Base-by-base conservation (phyloP, 1,140 invertebrate species). In the Drosophila azteca region DNA sequence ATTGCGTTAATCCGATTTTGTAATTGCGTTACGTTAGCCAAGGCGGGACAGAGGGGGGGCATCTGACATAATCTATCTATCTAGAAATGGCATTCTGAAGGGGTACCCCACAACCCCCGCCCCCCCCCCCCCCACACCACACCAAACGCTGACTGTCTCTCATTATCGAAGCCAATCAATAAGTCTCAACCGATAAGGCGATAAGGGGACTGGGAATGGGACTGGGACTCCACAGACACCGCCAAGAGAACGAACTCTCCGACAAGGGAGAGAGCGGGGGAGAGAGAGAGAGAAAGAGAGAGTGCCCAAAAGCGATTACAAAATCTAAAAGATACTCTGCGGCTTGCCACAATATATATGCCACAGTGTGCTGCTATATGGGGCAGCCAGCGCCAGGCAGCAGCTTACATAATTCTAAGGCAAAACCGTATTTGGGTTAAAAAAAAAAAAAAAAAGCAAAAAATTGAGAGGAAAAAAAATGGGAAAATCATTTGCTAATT, bases 401-500 rank as follows among this genome's bases (percentile, higher is more conserved):
- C 46, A 71, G 51, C 82, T 85, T 85, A 85, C 82, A 85, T 85
- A 85, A 85, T 85, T 85, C 82, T 85, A 74, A 82, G 77, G 70
- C 59, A 67, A 57, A 71, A 61, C 67, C 83, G 82, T 85, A 85
- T 85, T 85, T 85, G 82, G 82, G 82, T 85, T 85, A 85, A 87
- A 80, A 85, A 81, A 80, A 76, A 73, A 80, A 81, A 71, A 85
- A 87, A 80, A 85, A 81, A 80, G 71, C 69, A 80, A 81, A 71
- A 24, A 22, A 22, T 49, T 53, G 31, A 20, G 17, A 41, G n/a
- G n/a, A 51, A 50, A 44, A 57, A 74, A 75, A 76, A 76, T 76
- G 63, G 44, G 81, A 85, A 85, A 85, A 85, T 85, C 78, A 85
- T 85, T 85, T 85, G 82, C 83, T 85, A 85, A 85, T 85, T 85